Conservation (phyloP, 1,140 invertebrate species). For the Listronotus bonariensis region DNA sequence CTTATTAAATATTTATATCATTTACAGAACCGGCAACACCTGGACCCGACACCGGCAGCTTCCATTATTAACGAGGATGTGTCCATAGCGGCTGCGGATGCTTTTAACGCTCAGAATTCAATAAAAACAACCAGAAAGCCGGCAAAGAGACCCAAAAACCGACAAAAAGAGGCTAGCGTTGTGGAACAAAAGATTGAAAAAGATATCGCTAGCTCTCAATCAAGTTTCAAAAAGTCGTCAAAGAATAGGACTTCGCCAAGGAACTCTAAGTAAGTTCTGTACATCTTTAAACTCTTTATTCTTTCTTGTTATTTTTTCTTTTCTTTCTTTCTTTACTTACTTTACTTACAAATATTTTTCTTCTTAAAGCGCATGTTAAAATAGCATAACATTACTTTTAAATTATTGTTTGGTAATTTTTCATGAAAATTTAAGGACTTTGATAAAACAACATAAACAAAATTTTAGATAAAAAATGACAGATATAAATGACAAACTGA, state of each 20-base stretch:
- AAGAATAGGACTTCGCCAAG: constrained; percentile 34
- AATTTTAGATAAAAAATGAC: too few species aligned
- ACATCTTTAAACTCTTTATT: not conserved
- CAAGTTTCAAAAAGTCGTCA: constrained; percentile 45
- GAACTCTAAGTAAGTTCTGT: constrained; percentile 43
- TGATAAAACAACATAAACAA: too few species aligned
- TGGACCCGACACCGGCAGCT: constrained; percentile 66
- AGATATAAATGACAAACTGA: too few species aligned
- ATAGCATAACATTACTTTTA: too few species aligned
- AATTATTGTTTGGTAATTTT: too few species aligned
- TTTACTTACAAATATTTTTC: not conserved
- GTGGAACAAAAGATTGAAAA: constrained; percentile 46
- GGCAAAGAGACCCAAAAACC: constrained; percentile 52
- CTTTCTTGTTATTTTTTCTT: not conserved
- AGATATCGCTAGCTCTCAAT: constrained; percentile 41
- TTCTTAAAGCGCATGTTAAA: too few species aligned
- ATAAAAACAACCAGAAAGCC: constrained; percentile 62
- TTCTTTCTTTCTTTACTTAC: constrained; percentile 4
- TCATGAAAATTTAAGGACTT: too few species aligned
- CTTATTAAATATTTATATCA: constrained; percentile 19
- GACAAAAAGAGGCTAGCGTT: constrained; percentile 50
- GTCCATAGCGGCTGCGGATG: constrained; percentile 55
- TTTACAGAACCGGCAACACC: constrained; percentile 56
- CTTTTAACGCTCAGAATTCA: constrained; percentile 57
- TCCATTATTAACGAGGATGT: constrained; percentile 63